Percentiles rank a stretch among this genome's conserved stretches.
Conservation (phyloP, 2,797 vertebrate genomes). For the Intellagama lesueurii region DNA sequence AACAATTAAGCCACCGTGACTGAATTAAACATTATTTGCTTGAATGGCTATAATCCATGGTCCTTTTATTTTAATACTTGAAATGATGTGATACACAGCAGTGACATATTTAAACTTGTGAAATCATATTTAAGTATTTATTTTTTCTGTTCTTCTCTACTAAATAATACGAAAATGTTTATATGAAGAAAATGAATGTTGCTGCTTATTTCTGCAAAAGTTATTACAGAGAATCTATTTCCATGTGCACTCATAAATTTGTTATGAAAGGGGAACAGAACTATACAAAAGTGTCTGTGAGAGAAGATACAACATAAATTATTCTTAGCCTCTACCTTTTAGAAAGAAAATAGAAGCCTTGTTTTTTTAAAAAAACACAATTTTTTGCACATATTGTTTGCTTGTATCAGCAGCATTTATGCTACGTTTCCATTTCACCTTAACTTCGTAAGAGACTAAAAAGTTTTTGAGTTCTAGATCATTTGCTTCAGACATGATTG, state of each 20-base stretch:
- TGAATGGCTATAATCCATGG: not conserved
- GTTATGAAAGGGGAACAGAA: not conserved
- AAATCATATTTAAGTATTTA: not conserved
- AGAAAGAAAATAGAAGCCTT: not conserved
- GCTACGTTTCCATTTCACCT: not conserved
- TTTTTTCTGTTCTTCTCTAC: not conserved
- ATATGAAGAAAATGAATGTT: not conserved
- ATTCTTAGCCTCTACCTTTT: not conserved
- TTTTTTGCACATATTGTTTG: no score
- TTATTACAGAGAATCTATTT: not conserved
- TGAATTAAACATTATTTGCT: constrained; percentile 7
- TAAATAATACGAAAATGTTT: not conserved
- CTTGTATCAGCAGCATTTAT: no score
- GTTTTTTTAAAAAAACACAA: not conserved
- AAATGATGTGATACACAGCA: constrained; percentile 11
- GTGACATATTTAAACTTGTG: not conserved
- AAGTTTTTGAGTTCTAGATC: not conserved
- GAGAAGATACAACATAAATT: not conserved
- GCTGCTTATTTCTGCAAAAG: not conserved
- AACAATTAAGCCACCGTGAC: constrained; percentile 35
- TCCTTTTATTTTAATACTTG: not conserved
- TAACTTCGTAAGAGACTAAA: not conserved
- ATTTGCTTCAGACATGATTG: not conserved
- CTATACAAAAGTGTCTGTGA: not conserved
- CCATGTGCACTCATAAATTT: not conserved